These are phyloP conservation scores for Myripristis jacobus DNA, from an alignment of 2,797 vertebrate species.

Conservation along the genomic window DNA sequence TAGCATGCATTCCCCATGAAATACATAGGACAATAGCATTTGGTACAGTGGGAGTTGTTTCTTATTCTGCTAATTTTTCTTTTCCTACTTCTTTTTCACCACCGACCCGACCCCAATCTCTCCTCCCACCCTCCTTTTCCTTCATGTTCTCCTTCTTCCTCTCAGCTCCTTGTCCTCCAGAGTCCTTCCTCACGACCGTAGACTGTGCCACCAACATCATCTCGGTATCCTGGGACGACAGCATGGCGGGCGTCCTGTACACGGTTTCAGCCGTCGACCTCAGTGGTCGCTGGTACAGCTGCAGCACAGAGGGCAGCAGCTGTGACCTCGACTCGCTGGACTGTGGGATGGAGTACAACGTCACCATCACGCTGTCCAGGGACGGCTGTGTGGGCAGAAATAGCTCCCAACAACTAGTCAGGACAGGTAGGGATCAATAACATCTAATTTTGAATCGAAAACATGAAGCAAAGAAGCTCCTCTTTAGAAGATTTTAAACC, in stretches of 20 bases:
- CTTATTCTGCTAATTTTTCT: no score
- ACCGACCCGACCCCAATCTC: neutral
- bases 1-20: no score
- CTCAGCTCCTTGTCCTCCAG: conserved; percentile 81
- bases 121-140: no score
- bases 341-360: conserved; percentile 79
- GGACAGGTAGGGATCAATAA: conserved; percentile 71
- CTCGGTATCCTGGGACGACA: conserved; percentile 75
- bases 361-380: conserved; percentile 76
- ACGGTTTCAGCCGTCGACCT: conserved; percentile 47
- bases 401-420: conserved; percentile 63
- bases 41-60: no score
- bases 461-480: no score
- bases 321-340: conserved; percentile 73
- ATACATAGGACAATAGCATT: no score
- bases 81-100: neutral
- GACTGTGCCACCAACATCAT: conserved; percentile 70
- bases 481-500: no score
- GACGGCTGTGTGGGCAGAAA: conserved; percentile 74
- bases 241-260: conserved; percentile 65
- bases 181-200: conserved; percentile 49
- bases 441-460: neutral
- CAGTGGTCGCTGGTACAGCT: conserved; percentile 52
- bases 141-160: neutral
- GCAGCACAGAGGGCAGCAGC: conserved; percentile 56